These are phyloP conservation scores for Oxyteleia sp. DNA, from an alignment of 2,888 invertebrate genomes.

Conservation along the genomic window DNA sequence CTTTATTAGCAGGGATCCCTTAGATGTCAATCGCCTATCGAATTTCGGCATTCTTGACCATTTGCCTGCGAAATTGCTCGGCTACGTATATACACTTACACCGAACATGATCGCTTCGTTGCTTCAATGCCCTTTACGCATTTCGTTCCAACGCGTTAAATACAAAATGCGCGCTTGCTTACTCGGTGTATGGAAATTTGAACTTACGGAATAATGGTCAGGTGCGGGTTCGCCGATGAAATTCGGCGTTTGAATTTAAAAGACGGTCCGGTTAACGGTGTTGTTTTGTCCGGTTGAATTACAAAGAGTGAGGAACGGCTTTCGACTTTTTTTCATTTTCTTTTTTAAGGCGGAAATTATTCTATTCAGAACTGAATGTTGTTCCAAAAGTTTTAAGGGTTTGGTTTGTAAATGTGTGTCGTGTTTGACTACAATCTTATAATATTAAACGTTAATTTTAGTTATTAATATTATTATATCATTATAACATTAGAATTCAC, in stretches of 20 bases:
- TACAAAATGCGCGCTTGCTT: conserved; percentile 19
- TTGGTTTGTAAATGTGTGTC: too few relatives aligned
- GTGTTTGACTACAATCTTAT: too few relatives aligned
- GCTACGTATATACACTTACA: conserved; percentile 11
- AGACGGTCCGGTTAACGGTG: not conserved
- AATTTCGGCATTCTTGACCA: conserved; percentile 69
- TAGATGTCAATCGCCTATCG: conserved; percentile 50
- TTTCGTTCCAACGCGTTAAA: conserved; percentile 45
- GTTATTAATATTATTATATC: too few relatives aligned
- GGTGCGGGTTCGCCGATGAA: conserved; percentile 23
- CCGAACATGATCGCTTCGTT: conserved; percentile 56
- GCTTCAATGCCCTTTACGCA: conserved; percentile 38
- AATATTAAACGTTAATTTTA: too few relatives aligned
- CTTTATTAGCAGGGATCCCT: too few relatives aligned
- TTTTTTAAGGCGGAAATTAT: too few relatives aligned
- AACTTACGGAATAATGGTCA: conserved; percentile 30
- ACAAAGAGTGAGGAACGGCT: too few relatives aligned
- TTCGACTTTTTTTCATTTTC: too few relatives aligned
- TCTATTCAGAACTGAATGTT: too few relatives aligned
- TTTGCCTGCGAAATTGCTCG: conserved; percentile 61
- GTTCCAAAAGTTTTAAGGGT: too few relatives aligned
- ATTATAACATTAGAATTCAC: too few relatives aligned
- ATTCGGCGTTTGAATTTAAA: not conserved
- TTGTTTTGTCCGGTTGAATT: too few relatives aligned
- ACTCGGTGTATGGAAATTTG: conserved; percentile 44